These are phyloP conservation scores for Phenganax marumi DNA, from an alignment of 92 coral and sea anemone genomes.

Conservation along the genomic window DNA sequence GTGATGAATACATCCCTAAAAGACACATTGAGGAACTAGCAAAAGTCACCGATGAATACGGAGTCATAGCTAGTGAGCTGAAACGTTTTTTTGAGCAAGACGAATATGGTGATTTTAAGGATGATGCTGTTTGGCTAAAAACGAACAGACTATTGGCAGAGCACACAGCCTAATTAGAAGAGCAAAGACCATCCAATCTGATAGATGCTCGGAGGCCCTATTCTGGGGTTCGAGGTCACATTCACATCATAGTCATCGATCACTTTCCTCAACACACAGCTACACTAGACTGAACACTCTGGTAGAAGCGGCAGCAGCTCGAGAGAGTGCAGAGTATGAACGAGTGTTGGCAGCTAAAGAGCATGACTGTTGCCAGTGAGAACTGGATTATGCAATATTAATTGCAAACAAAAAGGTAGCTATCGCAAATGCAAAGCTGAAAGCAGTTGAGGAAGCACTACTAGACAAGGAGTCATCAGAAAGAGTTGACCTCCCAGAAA, in stretches of 20 bases:
- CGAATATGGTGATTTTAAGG: conserved; percentile 23
- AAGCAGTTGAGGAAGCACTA: conserved; percentile 22
- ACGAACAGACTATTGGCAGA: not conserved
- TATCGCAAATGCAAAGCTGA: conserved; percentile 23
- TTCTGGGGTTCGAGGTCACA: conserved; percentile 9
- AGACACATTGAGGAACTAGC: not conserved
- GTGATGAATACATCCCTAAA: not conserved
- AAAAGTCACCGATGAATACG: conserved; percentile 3
- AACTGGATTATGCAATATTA: conserved; percentile 25
- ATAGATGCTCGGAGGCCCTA: conserved; percentile 8
- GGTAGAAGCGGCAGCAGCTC: conserved; percentile 14
- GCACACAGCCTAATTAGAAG: not conserved
- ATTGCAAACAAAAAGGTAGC: conserved; percentile 25
- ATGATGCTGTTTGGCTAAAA: not conserved
- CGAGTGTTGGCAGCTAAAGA: conserved; percentile 10
- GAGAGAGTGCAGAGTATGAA: conserved; percentile 22
- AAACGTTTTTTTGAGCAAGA: conserved; percentile 9
- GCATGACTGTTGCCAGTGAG: conserved; percentile 13
- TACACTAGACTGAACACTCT: conserved; percentile 6
- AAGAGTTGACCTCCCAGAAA: conserved; percentile 13
- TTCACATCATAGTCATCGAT: not conserved
- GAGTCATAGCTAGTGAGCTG: conserved; percentile 6
- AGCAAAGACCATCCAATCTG: conserved; percentile 4
- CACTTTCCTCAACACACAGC: conserved; percentile 5
- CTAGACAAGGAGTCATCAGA: conserved; percentile 7